These are phyloP conservation scores for Cyphomyrus plagiostoma DNA, from an alignment of 2,113 vertebrate species.

Conservation along the genomic window DNA sequence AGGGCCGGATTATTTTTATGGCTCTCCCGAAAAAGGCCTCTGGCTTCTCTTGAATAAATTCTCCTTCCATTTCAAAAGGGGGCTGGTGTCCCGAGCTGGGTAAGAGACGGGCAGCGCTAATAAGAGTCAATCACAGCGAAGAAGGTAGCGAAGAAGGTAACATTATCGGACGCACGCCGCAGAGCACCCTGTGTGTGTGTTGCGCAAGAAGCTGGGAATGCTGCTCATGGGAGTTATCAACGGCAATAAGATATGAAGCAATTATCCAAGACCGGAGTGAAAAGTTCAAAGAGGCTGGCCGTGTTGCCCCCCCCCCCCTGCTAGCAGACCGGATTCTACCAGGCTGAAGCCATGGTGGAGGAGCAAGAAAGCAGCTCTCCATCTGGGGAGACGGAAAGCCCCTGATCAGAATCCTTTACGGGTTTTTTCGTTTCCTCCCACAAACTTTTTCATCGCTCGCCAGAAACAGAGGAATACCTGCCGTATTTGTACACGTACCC, in stretches of 20 bases:
- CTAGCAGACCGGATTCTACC: background rate
- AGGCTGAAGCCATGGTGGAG: background rate
- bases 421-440: background rate
- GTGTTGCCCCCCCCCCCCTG: background rate
- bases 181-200: background rate
- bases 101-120: background rate
- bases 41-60: background rate
- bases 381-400: background rate
- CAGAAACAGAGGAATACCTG: background rate
- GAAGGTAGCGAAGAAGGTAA: background rate
- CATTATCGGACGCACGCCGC: background rate
- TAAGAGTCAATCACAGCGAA: background rate
- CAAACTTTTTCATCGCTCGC: background rate
- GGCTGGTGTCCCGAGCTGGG: background rate
- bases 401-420: background rate
- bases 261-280: constrained; percentile 8
- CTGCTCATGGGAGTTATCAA: constrained; percentile 5
- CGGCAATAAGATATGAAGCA: constrained; percentile 11
- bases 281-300: constrained; percentile 11
- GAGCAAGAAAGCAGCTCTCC: background rate
- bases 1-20: background rate
- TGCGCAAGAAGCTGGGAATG: background rate
- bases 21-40: background rate
- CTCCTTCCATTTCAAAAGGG: background rate
- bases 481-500: background rate